A percentile compares a stretch with the other conserved stretches of the same genome.
Evolutionary conservation across 1,140 invertebrate genomes (phyloP).

Genomic region (Diuraphis noxia): DNA sequence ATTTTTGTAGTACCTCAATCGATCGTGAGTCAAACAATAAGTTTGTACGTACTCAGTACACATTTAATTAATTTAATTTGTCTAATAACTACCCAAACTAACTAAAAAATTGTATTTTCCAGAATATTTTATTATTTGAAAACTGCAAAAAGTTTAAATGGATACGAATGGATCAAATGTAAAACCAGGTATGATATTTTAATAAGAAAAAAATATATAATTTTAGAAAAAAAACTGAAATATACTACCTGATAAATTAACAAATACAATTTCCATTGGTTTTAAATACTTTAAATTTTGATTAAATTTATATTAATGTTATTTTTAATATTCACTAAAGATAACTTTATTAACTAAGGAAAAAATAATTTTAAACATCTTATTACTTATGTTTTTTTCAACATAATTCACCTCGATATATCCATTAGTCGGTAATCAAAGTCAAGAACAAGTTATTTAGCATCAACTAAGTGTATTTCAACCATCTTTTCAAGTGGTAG

Average conservation of each 20-base stretch:
- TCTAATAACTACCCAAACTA: background rate
- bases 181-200: background rate
- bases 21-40: no score
- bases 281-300: background rate
- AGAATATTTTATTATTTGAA: background rate
- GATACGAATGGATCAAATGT: constrained; percentile 12
- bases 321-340: background rate
- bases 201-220: background rate
- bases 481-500: background rate
- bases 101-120: background rate
- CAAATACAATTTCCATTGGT: background rate
- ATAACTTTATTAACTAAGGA: background rate
- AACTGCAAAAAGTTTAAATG: background rate
- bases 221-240: background rate
- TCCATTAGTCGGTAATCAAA: background rate
- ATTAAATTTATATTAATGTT: background rate
- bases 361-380: background rate
- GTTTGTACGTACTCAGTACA: background rate
- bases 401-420: constrained; percentile 40
- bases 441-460: constrained; percentile 32
- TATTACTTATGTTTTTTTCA: constrained; percentile 26
- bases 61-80: background rate
- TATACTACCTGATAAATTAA: no score
- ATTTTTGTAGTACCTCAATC: no score
- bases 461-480: constrained; percentile 19